These are phyloP conservation scores for Cotesia chilonis DNA, from an alignment of 1,140 invertebrate species.

Conservation along the genomic window DNA sequence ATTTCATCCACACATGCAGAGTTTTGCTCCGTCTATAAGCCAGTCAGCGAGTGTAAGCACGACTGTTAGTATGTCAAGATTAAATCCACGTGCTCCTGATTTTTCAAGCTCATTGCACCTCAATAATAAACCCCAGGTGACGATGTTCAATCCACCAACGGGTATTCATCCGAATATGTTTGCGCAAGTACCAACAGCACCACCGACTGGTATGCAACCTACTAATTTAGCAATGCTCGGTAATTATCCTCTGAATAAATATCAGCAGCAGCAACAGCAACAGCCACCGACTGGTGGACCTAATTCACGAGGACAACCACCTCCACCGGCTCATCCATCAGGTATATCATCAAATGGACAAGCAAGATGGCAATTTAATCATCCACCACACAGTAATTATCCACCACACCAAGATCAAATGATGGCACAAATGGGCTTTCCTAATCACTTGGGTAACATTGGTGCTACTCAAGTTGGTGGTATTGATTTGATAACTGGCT, in stretches of 20 bases:
- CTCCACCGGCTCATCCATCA: conserved; percentile 33
- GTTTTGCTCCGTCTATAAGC: conserved; percentile 60
- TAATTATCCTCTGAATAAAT: conserved; percentile 58
- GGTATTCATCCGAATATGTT: conserved; percentile 60
- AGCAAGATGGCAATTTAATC: conserved; percentile 55
- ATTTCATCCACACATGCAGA: conserved; percentile 61
- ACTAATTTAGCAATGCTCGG: conserved; percentile 54
- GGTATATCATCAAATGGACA: conserved; percentile 51
- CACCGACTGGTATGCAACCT: conserved; percentile 62
- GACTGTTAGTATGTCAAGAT: conserved; percentile 74
- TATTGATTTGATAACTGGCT: conserved; percentile 64
- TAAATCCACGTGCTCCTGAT: conserved; percentile 89
- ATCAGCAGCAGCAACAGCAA: conserved; percentile 33
- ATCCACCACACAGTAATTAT: conserved; percentile 54
- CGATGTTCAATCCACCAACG: conserved; percentile 61
- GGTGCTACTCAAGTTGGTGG: conserved; percentile 60
- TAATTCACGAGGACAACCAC: conserved; percentile 44
- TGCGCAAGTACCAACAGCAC: conserved; percentile 56
- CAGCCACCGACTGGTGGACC: conserved; percentile 59
- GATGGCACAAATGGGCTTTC: conserved; percentile 56
- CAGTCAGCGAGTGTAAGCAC: conserved; percentile 60
- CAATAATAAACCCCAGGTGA: conserved; percentile 61
- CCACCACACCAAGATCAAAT: conserved; percentile 58
- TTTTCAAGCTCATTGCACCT: conserved; percentile 72
- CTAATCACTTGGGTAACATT: conserved; percentile 58